Percentiles rank a stretch among this genome's conserved stretches.
phyloP scores from a whole-genome alignment of 2,888 invertebrate genomes.

The Idaea biselata region DNA sequence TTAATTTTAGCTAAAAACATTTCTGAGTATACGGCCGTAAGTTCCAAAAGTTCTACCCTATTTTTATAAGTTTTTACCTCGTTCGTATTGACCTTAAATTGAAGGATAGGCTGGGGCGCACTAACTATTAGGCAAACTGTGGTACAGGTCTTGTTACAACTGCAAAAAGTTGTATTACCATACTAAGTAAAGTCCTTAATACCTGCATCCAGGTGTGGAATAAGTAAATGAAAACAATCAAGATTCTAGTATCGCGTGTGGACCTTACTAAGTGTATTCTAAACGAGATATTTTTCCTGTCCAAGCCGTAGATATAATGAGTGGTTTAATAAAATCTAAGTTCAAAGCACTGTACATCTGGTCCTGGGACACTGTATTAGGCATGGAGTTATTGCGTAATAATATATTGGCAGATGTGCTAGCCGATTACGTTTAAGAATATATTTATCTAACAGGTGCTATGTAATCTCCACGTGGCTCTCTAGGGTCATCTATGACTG shows the following conservation, averaged over 20 bases:
- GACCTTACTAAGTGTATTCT: not conserved
- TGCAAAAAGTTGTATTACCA: no score
- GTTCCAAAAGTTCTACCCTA: no score
- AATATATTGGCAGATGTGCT: slow-evolving; percentile 68
- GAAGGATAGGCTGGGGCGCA: no score
- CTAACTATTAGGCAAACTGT: no score
- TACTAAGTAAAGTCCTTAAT: slow-evolving; percentile 9
- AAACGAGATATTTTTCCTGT: slow-evolving; percentile 18
- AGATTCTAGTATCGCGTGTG: not conserved
- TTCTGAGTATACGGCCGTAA: no score
- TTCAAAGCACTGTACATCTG: slow-evolving; percentile 69
- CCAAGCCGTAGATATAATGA: slow-evolving; percentile 18
- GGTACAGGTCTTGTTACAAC: no score
- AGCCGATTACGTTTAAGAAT: slow-evolving; percentile 66
- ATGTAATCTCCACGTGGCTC: slow-evolving; percentile 52
- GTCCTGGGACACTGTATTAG: slow-evolving; percentile 57
- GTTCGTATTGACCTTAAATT: no score
- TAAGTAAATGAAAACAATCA: slow-evolving; percentile 1
- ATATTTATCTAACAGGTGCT: slow-evolving; percentile 75
- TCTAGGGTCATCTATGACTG: slow-evolving; percentile 44
- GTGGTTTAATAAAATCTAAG: slow-evolving; percentile 39
- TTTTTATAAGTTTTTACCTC: no score
- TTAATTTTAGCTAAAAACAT: no score
- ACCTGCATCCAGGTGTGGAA: slow-evolving; percentile 5
- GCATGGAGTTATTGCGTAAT: slow-evolving; percentile 70